Base-by-base conservation (phyloP, 2,888 invertebrate genomes). In the Morinoia aosen region DNA sequence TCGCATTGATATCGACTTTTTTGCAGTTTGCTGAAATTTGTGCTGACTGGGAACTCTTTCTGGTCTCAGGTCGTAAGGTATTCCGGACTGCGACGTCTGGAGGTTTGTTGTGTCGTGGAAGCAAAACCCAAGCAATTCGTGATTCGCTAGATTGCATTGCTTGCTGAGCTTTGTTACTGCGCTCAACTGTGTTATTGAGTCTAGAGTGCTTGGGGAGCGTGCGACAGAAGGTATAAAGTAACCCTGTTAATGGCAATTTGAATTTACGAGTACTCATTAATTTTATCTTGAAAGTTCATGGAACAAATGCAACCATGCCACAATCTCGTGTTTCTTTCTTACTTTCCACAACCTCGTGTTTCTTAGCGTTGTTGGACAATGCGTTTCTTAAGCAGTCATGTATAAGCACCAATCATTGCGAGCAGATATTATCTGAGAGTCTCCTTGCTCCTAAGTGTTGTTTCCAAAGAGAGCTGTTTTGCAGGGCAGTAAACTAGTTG, bases 101-200 rank as follows among this genome's bases (percentile, higher is more conserved):
- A 76, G 76, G 76, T 76, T 76, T 76, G 76, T 76, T 76, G 76
- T 76, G 76, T 76, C 76, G 76, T 76, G 76, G 76, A 76, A 76
- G 76, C 76, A 76, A 33, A 76, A 33, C 25, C 76, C 76, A 76
- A 76, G 76, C 76, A 76, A 90, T 39, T 39, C 48, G 40, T 90
- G 90, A 90, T 90, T 90, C 19, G 48, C 90, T 39, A 90, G 90
- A 90, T 90, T 90, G 48, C 90, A 4, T 90, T 90, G 90, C 90
- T 90, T 90, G 76, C 25, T 76, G 76, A 16, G 76, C 90, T 90
- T 90, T 90, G 12, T 90, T 39, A 40, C 40, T 39, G 40, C 90
- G 14, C 40, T 40, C 40, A 90, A 48, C 90, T 39, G 16, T 48
- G 39, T 90, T 90, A 40, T 90, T 90, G 90, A 90, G 90, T 90